Base-by-base conservation (phyloP, 1,140 invertebrate species). In the Solenopsis invicta region DNA sequence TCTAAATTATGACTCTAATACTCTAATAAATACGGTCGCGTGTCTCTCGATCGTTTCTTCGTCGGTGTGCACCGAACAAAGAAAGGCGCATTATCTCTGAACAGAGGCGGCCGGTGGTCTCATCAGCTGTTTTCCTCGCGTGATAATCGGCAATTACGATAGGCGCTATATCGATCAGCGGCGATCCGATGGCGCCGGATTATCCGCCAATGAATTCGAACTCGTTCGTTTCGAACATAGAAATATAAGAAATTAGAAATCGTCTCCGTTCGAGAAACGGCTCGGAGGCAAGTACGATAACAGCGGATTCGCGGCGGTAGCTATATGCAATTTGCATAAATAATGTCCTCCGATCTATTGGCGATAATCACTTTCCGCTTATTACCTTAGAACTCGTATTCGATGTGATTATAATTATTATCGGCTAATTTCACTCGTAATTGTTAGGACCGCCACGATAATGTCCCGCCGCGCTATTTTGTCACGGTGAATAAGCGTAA, bases 41-140 rank as follows among this genome's bases (percentile, higher is more conserved):
- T 89, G 87, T 69, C 61, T 41, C 45, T 13, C 24, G 48, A 74
- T 50, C 56, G 37, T 89, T 89, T 50, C 80, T 80, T 56, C 59
- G 16, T 45, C 52, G 34, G 21, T 56, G 21, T 56, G 54, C 6
- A 59, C n/a, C 52, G 59, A 71, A 80, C 50, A 21, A 87, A 67
- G 21, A 37, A 77, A 8, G n/a, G 48, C 48, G 50, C 29, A 71
- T 81, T 81, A 69, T 66, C 74, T 66, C 52, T 34, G 62, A 76
- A 71, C 62, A 45, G 59, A 71, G 64, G 37, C 75, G 81, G n/a
- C 16, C 69, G 67, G 18, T 61, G 67, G 18, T 61, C 54, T 34
- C 80, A 48, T 89, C 82, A 80, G 88, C 82, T 86, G 69, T 85
- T 76, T 64, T 52, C 48, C 13, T 89, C 87, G 87, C 88, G 88